A percentile compares a stretch with the other conserved stretches of the same genome.
These are phyloP conservation scores for Epinephelus cyanopodus DNA, from an alignment of 2,113 vertebrate genomes.

Conservation along the genomic window DNA sequence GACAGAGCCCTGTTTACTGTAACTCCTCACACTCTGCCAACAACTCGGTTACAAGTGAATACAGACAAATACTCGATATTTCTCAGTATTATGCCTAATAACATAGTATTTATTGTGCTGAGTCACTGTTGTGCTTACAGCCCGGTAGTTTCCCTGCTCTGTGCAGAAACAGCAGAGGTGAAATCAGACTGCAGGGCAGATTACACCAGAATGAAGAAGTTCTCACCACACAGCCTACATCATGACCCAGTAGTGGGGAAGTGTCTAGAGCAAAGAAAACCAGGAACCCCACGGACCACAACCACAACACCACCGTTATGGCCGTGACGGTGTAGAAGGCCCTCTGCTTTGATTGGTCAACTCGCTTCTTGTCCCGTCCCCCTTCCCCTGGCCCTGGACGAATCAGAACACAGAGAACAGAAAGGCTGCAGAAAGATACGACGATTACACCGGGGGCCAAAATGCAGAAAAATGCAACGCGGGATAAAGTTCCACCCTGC, in stretches of 20 bases:
- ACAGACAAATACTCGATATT: too few relatives aligned
- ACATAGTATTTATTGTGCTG: too few relatives aligned
- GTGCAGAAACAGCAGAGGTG: background rate
- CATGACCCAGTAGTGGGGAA: background rate
- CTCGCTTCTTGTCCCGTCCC: background rate
- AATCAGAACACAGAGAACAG: constrained; percentile 17
- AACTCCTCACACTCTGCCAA: too few relatives aligned
- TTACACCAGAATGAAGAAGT: background rate
- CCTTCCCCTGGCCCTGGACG: constrained; percentile 17
- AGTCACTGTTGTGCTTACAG: too few relatives aligned
- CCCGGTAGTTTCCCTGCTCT: background rate
- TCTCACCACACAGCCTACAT: background rate
- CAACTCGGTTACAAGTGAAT: too few relatives aligned
- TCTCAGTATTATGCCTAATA: too few relatives aligned
- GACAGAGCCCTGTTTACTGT: too few relatives aligned
- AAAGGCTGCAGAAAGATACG: constrained; percentile 31
- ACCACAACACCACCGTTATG: background rate
- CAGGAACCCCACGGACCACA: background rate
- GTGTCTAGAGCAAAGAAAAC: fast-evolving
- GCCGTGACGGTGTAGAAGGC: background rate
- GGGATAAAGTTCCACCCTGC: too few relatives aligned
- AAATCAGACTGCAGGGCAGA: constrained; percentile 28
- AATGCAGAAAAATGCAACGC: fast-evolving
- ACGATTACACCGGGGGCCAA: background rate
- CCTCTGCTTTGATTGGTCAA: constrained; percentile 14